Base-by-base conservation (phyloP, 2,888 invertebrate species). In the Anarsia innoxiella region DNA sequence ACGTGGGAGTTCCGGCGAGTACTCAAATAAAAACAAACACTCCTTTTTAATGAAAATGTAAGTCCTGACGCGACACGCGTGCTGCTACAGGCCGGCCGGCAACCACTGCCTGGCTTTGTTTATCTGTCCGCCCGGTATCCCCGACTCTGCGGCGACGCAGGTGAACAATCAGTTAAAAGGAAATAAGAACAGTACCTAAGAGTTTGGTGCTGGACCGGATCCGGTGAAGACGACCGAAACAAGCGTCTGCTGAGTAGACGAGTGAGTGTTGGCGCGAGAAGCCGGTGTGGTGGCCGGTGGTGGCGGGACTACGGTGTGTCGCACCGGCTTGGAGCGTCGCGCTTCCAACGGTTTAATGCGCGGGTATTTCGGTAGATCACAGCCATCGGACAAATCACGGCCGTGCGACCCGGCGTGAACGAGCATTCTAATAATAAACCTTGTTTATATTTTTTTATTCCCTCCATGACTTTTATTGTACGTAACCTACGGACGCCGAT, bases 381-480 rank as follows among this genome's bases (percentile, higher is more conserved):
- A 68, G 64, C 70, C 80, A 78, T 80, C 76, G 69, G 75, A 79
- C 77, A 79, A 74, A 80, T 83, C 77, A 72, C 78, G 77, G 80
- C 82, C 79, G 76, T 78, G 79, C 83, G 79, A 80, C 82, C 80
- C 79, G 71, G 82, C 66, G 69, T 72, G 74, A 67, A 74, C 75
- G 78, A 80, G 80, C 82, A 63, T 72, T 79, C 83, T 83, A 84
- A 76, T 82, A 71, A 80, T 84, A 84, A 35, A 78, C 72, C 79
- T 77, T 84, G 82, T 84, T 83, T 84, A 84, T 83, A 79, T 82
- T 83, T 82, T 63, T 80, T 77, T 76, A 71, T 71, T 70, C 66
- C 60, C 64, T 59, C 65, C 65, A 70, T 69, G 66, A 74, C 66
- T 74, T 70, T 68, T 64, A 65, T 66, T 72, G 64, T 52, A 59